Base-by-base conservation (phyloP, 2,113 vertebrate genomes). In the Campylomormyrus tamandua region DNA sequence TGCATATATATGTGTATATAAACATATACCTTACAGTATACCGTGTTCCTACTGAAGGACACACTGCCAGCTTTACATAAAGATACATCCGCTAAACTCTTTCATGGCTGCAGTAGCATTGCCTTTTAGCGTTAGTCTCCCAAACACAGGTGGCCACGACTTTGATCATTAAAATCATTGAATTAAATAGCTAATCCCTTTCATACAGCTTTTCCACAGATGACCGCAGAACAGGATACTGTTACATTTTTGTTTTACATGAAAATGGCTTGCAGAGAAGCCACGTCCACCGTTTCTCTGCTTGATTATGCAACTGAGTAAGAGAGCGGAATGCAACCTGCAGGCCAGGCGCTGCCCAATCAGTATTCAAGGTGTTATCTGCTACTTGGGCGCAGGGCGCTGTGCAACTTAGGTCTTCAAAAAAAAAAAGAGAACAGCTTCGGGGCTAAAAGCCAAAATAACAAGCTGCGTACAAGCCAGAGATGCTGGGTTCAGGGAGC, bases 151-250 rank as follows among this genome's bases (percentile, higher is more conserved):
- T 95, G 95, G 95, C 94, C 91, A 90, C 52, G 93, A 94, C 94
- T 95, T 95, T 96, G 94, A 96, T 95, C 94, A 93, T 93, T 92
- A 93, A 53, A 87, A 93, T 94, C 95, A 95, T 95, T 95, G 95
- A 94, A 94, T 93, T 94, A 93, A 27, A 83, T 89, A 93, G 92
- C 94, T 95, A 94, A 96, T 95, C 93, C 94, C 93, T 95, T 94
- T 95, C 95, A 95, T 93, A 95, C 94, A 92, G 94, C 93, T 15
- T 50, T 50, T 4, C 49, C 49, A 50, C 49, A 50, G 49, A 50
- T 93, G 93, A 92, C 94, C 93, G 92, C 31, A 58, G 89, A 93
- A 92, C 94, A 92, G 94, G 93, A 94, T 92, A 93, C 95, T 92
- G 8, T 15, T 13, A 27, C 49, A 7, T 83, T 42, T 45, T 42